Conservation (phyloP, 2,888 invertebrate species). For the Miltochrista miniata region DNA sequence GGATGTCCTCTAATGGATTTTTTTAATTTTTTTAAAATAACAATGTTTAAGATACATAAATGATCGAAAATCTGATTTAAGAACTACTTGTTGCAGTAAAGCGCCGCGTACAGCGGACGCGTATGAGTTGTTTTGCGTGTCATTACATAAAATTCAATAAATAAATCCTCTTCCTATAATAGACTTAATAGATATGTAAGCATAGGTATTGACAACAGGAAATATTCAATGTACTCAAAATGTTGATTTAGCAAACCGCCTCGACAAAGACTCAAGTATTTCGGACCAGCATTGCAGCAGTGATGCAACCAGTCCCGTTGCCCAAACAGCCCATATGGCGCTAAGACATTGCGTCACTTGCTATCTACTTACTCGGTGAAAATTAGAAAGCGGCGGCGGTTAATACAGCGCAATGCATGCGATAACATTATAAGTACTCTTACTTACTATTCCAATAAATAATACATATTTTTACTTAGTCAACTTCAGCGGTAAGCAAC, state of each 20-base stretch:
- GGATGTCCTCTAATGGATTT: too few relatives aligned
- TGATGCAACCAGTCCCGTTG: slow-evolving; percentile 51
- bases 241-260: not conserved
- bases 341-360: slow-evolving; percentile 55
- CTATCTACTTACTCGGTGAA: slow-evolving; percentile 54
- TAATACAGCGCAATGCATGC: slow-evolving; percentile 47
- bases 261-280: slow-evolving; percentile 17
- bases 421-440: slow-evolving; percentile 34
- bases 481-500: not conserved
- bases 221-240: too few relatives aligned
- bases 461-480: slow-evolving; percentile 27
- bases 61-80: too few relatives aligned
- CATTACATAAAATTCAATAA: too few relatives aligned
- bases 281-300: slow-evolving; percentile 48
- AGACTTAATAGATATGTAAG: too few relatives aligned
- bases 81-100: too few relatives aligned
- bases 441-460: slow-evolving; percentile 14
- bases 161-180: too few relatives aligned
- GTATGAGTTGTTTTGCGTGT: too few relatives aligned
- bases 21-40: too few relatives aligned
- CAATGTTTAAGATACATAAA: too few relatives aligned
- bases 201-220: too few relatives aligned
- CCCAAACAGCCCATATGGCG: slow-evolving; percentile 56
- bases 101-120: too few relatives aligned
- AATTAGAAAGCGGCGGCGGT: slow-evolving; percentile 67